phyloP scores from a whole-genome alignment of 30 jellyfish, hydroid and myxozoan genomes.

The Rhopilema esculentum region DNA sequence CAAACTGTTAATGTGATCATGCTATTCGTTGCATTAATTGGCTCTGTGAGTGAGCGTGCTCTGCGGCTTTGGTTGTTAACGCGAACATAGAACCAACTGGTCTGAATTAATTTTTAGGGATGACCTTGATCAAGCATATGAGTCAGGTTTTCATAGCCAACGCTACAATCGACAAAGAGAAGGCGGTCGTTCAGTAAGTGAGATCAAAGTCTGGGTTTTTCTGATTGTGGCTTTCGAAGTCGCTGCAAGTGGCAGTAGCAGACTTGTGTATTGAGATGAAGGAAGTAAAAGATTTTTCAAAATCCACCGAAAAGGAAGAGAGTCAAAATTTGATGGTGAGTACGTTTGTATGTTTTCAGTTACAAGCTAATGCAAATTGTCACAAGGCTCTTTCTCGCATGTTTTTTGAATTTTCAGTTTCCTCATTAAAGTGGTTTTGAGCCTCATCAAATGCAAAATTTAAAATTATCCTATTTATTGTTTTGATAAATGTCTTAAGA shows the following conservation, averaged over 20 bases:
- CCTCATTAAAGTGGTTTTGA: too few species aligned
- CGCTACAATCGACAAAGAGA: not conserved
- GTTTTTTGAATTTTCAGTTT: too few species aligned
- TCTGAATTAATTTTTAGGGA: not conserved
- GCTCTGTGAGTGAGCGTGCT: not conserved
- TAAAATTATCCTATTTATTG: too few species aligned
- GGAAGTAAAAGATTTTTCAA: constrained; percentile 22
- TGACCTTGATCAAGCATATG: not conserved
- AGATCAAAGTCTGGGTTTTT: not conserved
- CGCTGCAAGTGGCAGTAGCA: not conserved
- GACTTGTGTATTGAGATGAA: not conserved
- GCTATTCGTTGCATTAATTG: not conserved
- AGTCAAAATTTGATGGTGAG: constrained; percentile 18
- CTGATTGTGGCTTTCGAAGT: not conserved
- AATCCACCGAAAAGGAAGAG: constrained; percentile 4
- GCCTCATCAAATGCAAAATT: not conserved
- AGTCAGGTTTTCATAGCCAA: not conserved
- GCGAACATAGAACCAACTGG: not conserved
- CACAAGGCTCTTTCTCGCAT: too few species aligned
- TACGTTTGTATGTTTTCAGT: too few species aligned
- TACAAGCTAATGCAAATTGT: too few species aligned
- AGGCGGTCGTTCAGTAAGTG: not conserved
- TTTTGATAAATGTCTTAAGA: too few species aligned
- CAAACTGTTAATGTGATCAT: not conserved
- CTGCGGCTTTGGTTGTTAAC: not conserved